Base-by-base conservation (phyloP, 2,797 vertebrate species). In the Mallotus villosus region DNA sequence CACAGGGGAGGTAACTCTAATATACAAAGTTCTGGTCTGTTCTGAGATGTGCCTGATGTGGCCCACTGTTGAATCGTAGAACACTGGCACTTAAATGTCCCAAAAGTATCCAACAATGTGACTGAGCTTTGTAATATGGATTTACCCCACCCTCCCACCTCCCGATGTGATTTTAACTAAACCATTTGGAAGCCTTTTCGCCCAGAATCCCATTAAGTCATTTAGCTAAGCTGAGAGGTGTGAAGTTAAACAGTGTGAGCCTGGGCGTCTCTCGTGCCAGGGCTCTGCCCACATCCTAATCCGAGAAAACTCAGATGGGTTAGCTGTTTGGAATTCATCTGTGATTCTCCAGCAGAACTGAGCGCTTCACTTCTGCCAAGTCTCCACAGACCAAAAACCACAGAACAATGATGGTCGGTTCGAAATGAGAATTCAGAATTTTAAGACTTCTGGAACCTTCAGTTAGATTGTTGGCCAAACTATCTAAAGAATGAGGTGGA, bases 251-350 rank as follows among this genome's bases (percentile, higher is more conserved):
- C n/a, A 19, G 16, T 55, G 51, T 5, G 62, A 77, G 76, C 74
- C 70, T n/a, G 73, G 71, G 71, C 4, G 24, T 78, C 76, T 75
- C 34, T 32, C 74, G 60, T 46, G 74, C 71, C 79, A 81, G 84
- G 81, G 74, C 83, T 66, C 66, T 12, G 75, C 53, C 25, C 68
- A 77, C 62, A 78, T 73, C 67, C 68, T 85, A 74, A 86, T 88
- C 76, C 76, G 32, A 24, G 22, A 25, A 17, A 79, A 46, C 71
- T 84, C 62, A 75, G 71, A 37, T 46, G 6, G 27, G 70, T 67
- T 24, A 65, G 53, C 49, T 73, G 73, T 76, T 82, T 82, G 80
- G 82, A 77, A 29, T 70, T 59, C 21, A 76, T 74, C 55, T 65
- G 16, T 21, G 25, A 75, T 74, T 82, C 27, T 74, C 32, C 24